phyloP scores from a whole-genome alignment of 1,140 invertebrate species.

The Acromyrmex charruanus region DNA sequence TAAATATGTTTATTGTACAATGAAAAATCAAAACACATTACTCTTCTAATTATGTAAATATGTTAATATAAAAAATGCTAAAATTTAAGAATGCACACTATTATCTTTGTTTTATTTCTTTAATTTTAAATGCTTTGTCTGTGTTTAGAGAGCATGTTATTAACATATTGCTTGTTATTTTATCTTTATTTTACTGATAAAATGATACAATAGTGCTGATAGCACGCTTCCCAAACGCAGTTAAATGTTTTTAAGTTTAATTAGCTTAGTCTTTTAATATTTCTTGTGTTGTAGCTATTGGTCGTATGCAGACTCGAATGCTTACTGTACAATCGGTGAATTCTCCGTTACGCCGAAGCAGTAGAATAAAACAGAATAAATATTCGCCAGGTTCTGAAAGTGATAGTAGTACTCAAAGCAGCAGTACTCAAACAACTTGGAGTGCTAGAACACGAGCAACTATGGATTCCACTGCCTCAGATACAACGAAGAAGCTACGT shows the following conservation, averaged over 20 bases:
- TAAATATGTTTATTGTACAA: background rate
- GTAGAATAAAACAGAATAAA: slow-evolving; percentile 68
- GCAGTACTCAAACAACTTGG: slow-evolving; percentile 16
- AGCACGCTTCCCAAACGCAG: too few relatives aligned
- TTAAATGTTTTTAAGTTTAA: background rate
- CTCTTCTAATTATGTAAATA: background rate
- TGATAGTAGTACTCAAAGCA: slow-evolving; percentile 47
- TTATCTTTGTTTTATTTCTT: background rate
- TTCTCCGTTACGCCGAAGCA: slow-evolving; percentile 77
- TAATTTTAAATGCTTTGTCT: background rate
- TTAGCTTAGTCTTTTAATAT: background rate
- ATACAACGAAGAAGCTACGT: slow-evolving; percentile 63
- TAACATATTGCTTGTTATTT: too few relatives aligned
- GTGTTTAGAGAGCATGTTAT: too few relatives aligned
- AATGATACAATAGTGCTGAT: too few relatives aligned
- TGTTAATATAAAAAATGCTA: background rate
- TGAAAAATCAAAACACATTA: background rate
- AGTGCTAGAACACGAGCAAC: slow-evolving; percentile 60
- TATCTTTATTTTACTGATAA: too few relatives aligned
- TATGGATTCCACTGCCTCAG: slow-evolving; percentile 49
- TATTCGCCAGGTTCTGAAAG: slow-evolving; percentile 73
- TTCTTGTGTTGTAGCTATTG: slow-evolving; percentile 44
- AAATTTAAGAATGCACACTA: slow-evolving; percentile 8
- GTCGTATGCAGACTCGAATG: slow-evolving; percentile 53
- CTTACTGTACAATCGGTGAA: slow-evolving; percentile 30